Percentiles rank a stretch among this genome's conserved stretches.
phyloP scores from a whole-genome alignment of 2,888 invertebrate genomes.

The Nephrotoma appendiculata region DNA sequence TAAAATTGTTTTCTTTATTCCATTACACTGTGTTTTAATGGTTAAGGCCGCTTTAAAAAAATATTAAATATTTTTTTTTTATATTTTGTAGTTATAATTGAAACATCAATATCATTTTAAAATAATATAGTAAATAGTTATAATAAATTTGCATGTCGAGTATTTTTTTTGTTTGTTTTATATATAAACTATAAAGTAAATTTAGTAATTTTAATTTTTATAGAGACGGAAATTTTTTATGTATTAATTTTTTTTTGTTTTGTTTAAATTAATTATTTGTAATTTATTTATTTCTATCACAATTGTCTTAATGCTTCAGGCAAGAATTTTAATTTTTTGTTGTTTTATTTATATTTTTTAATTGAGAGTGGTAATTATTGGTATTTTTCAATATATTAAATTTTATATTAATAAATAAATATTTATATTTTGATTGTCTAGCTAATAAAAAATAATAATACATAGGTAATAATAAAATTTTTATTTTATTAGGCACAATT shows the following conservation, averaged over 20 bases:
- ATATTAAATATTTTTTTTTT: background rate
- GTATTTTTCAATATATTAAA: background rate
- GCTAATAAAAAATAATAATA: background rate
- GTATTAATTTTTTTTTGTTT: background rate
- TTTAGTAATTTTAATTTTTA: background rate
- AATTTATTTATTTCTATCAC: background rate
- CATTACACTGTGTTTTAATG: background rate
- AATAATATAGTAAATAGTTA: background rate
- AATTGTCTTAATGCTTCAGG: background rate
- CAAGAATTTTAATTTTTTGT: background rate
- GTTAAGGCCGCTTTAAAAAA: background rate
- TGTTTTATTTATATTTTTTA: background rate
- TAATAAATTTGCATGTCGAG: background rate
- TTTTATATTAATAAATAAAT: background rate
- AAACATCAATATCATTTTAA: background rate
- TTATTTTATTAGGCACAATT: background rate
- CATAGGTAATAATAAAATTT: background rate
- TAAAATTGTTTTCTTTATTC: background rate
- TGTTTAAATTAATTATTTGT: background rate
- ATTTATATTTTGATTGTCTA: background rate
- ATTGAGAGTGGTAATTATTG: background rate
- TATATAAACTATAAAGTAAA: background rate
- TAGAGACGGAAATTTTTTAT: background rate
- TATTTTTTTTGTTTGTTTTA: background rate
- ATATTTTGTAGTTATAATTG: background rate